Evolutionary conservation across 2,888 invertebrate species (phyloP), one percentile per base, ranked within the genome.

Genomic region (Drosophila subsilvestris): DNA sequence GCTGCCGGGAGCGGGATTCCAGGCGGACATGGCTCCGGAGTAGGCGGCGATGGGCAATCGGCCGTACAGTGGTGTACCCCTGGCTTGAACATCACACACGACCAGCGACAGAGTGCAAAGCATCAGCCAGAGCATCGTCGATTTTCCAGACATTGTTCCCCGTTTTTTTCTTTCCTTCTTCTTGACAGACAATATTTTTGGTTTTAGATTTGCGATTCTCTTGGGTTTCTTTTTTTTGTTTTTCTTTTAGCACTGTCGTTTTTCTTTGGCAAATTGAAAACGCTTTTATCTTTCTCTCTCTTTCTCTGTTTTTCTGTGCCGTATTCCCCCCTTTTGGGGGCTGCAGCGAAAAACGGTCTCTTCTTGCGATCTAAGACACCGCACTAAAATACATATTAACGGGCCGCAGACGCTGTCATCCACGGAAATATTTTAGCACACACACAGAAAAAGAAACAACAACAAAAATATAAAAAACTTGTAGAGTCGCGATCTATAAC

Each of bases 311-410:
- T 14, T 5, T 37, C 14, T 7, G 32, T 5, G 12, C 12, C 14
- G 22, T 32, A 32, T 47, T 58, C 14, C 44, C n/a, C 60, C 6
- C 45, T 37, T 37, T 20, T 3, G 14, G 27, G 25, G 42, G 20
- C 59, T 22, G 6, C 32, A 4, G 54, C 18, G 29, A 25, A 4
- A 12, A 12, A 29, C 7, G 47, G 44, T 60, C 18, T 37, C n/a
- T 37, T 25, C 37, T 51, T 54, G 53, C 43, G 58, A 53, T 56
- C 70, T 74, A 67, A 50, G 63, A 50, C 48, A 66, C 53, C 67
- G 63, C 66, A 79, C 72, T 78, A 73, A 69, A 72, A 74, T 67
- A 69, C 66, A 78, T 76, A 74, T 78, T 84, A 80, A 69, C 55
- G 44, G 27, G 25, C 63, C 58, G 55, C 72, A 57, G 65, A 51